Conservation (phyloP, 2,113 vertebrate genomes). For the Danio rerio region DNA sequence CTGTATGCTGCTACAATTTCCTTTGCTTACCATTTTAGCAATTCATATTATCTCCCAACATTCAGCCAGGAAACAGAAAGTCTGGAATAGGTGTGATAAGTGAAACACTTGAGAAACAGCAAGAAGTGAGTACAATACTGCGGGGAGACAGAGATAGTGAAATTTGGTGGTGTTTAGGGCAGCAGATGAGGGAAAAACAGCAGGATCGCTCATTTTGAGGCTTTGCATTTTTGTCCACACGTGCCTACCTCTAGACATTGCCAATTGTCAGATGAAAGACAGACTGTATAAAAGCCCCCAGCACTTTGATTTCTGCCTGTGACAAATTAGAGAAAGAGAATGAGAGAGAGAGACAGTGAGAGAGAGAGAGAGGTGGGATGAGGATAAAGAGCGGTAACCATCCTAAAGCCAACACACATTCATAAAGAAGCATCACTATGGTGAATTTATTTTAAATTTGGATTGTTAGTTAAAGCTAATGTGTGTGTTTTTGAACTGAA, state of each 20-base stretch:
- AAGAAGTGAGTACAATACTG: neutral
- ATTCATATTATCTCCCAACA: neutral
- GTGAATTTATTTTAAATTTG: neutral
- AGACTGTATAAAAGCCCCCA: conserved; percentile 55
- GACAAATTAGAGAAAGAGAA: conserved; percentile 58
- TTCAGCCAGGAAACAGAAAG: conserved; percentile 1
- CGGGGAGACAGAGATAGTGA: neutral
- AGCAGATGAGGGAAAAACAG: conserved; percentile 28
- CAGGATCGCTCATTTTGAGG: conserved; percentile 55
- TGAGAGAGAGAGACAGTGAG: neutral
- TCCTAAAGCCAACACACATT: neutral
- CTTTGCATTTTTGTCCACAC: conserved; percentile 55
- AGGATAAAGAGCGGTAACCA: neutral
- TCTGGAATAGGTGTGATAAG: conserved; percentile 2
- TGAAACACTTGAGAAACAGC: neutral
- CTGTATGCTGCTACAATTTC: neutral
- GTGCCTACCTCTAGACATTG: conserved; percentile 59
- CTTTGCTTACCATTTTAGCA: neutral
- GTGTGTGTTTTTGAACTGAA: neutral
- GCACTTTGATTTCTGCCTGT: conserved; percentile 72
- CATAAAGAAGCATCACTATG: neutral
- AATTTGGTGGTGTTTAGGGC: neutral
- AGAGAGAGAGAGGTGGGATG: neutral
- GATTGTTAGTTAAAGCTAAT: neutral
- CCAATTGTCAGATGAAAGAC: conserved; percentile 59